These are phyloP conservation scores for Acrobeloides nanus DNA, from an alignment of 2,888 invertebrate genomes.

Conservation along the genomic window DNA sequence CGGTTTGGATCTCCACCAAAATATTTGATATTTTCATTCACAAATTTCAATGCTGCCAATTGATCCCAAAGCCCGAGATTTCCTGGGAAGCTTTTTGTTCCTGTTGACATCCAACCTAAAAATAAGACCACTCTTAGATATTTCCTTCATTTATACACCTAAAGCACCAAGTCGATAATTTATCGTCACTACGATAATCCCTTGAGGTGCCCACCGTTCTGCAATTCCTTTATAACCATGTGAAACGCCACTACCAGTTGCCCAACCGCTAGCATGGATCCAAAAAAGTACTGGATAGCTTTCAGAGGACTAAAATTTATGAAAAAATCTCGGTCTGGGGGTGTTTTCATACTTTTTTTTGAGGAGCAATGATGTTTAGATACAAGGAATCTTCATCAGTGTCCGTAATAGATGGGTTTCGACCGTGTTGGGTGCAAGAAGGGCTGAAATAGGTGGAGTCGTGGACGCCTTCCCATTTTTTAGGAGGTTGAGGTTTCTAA, in stretches of 20 bases:
- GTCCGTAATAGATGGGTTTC: too few species aligned
- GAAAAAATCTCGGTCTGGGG: not conserved
- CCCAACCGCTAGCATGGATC: conserved; percentile 19
- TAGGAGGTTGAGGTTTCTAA: conserved; percentile 8
- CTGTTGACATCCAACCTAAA: conserved; percentile 19
- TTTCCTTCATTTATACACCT: too few species aligned
- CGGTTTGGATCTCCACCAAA: conserved; percentile 16
- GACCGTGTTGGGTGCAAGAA: too few species aligned
- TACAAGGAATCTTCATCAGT: conserved; percentile 26
- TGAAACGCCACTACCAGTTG: conserved; percentile 12
- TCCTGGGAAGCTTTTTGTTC: conserved; percentile 22
- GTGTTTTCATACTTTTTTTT: conserved; percentile 7
- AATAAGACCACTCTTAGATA: not conserved
- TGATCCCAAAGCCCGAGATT: conserved; percentile 20
- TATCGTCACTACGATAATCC: conserved; percentile 10
- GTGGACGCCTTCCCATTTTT: conserved; percentile 11
- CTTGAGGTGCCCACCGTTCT: conserved; percentile 14
- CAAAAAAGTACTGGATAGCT: conserved; percentile 16
- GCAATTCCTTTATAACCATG: conserved; percentile 11
- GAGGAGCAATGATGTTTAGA: conserved; percentile 20
- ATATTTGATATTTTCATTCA: conserved; percentile 4
- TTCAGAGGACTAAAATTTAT: too few species aligned
- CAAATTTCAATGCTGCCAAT: conserved; percentile 15
- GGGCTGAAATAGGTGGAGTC: not conserved
- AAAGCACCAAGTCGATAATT: conserved; percentile 9